phyloP scores from a whole-genome alignment of 1,140 invertebrate species.

The Colletes latitarsis region DNA sequence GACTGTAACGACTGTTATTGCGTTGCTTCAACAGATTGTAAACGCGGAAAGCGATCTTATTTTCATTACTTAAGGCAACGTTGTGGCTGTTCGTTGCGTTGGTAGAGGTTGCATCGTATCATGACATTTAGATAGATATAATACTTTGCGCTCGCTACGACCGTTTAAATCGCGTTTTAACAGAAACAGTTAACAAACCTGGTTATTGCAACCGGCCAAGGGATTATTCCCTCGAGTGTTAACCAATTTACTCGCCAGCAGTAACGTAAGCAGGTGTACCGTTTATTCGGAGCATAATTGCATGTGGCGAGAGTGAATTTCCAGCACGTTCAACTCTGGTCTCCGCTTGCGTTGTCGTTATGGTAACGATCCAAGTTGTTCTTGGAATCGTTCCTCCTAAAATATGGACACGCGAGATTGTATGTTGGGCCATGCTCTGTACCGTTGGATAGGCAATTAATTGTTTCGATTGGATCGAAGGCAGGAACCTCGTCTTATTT shows the following conservation, averaged over 20 bases:
- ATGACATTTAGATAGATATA: neutral
- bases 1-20: no score
- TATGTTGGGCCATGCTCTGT: neutral
- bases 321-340: neutral
- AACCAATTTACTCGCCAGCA: slow-evolving; percentile 5
- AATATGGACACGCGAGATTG: neutral
- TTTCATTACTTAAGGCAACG: neutral
- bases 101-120: neutral
- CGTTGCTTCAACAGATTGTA: no score
- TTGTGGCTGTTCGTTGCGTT: neutral
- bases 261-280: slow-evolving; percentile 9
- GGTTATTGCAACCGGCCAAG: slow-evolving; percentile 19
- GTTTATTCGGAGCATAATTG: slow-evolving; percentile 4
- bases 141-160: neutral
- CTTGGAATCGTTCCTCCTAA: neutral
- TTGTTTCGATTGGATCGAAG: neutral
- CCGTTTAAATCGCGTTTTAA: neutral
- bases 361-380: neutral
- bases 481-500: no score
- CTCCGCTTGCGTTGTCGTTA: neutral
- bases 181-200: slow-evolving; percentile 17
- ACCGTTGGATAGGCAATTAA: slow-evolving; percentile 4
- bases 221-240: slow-evolving; percentile 26
- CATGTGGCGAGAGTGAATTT: slow-evolving; percentile 8
- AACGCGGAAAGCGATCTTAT: neutral